Base-by-base conservation (phyloP, 2,888 invertebrate genomes). In the Trichopria drosophilae region DNA sequence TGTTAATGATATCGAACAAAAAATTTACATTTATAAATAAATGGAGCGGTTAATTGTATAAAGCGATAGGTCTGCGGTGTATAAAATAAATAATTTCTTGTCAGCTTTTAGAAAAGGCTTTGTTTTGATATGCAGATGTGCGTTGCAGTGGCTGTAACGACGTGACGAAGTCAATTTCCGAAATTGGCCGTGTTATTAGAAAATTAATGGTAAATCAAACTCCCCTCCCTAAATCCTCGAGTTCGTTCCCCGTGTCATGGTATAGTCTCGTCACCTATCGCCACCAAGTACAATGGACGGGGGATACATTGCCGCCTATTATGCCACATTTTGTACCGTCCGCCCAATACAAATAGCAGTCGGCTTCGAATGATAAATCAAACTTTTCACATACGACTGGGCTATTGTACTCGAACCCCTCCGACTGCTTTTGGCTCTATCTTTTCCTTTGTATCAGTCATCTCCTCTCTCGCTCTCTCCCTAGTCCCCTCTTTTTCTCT, bases 301-400 rank as follows among this genome's bases (percentile, higher is more conserved):
- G 67, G 65, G 67, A 71, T 68, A 66, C 66, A 69, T 65, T 63
- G 66, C 63, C 60, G 63, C 67, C 72, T 72, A 73, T 74, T 74
- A 73, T 72, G 73, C 69, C 68, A 68, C 68, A 69, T 72, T 72
- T 70, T 69, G 71, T 73, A 69, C 72, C 68, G 65, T 67, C 63
- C 18, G 9, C 62, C 66, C 67, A 72, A 69, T 73, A 72, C 73
- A 73, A 74, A 73, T 71, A 72, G 58, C 63, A 58, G 56, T 53
- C 42, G 54, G 62, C 59, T 60, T 62, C 59, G 58, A 66, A 71
- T 72, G 70, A 75, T 75, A 75, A 75, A 73, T 75, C 74, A 73
- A 71, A 73, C 68, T 73, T 72, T 73, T 67, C 69, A 65, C 62
- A 60, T 60, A 58, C 65, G 64, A 65, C 64, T 64, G 61, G 66